A percentile compares a stretch with the other conserved stretches of the same genome.
Evolutionary conservation across 1,140 invertebrate species (phyloP).

Genomic region (Macrocentrus cingulum): DNA sequence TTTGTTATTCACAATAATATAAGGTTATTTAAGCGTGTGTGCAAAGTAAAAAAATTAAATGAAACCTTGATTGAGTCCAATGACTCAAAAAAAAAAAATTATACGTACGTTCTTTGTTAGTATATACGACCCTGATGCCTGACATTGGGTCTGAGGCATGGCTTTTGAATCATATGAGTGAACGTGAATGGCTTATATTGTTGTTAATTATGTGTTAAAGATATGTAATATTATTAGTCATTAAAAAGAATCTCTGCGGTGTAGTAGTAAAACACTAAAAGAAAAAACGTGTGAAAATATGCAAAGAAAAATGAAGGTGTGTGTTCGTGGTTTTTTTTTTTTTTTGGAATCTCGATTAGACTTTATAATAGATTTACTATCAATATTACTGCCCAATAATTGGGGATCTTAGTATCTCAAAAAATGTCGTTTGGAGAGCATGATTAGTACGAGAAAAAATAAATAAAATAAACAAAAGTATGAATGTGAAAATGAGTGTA

Average conservation of each 20-base stretch:
- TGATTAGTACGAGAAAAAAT: slow-evolving; percentile 8
- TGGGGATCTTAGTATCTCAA: neutral
- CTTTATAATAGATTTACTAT: slow-evolving; percentile 13
- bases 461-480: slow-evolving; percentile 10
- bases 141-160: neutral
- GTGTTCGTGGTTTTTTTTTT: slow-evolving; percentile 5
- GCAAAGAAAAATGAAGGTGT: slow-evolving; percentile 2
- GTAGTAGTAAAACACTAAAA: slow-evolving; percentile 2
- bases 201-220: slow-evolving; percentile 24
- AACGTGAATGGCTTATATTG: slow-evolving; percentile 21
- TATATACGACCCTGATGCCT: slow-evolving; percentile 5
- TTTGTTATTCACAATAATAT: no score
- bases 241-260: slow-evolving; percentile 28
- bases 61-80: slow-evolving; percentile 11
- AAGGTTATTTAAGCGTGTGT: no score
- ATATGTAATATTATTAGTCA: slow-evolving; percentile 14
- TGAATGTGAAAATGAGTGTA: slow-evolving; percentile 4
- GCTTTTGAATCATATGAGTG: slow-evolving; percentile 3
- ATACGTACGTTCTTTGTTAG: neutral
- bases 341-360: slow-evolving; percentile 13
- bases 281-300: neutral
- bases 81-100: neutral
- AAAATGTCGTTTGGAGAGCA: neutral
- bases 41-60: neutral
- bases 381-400: slow-evolving; percentile 10